Base-by-base conservation (phyloP, 2,888 invertebrate genomes). In the Napeogenes sylphis region DNA sequence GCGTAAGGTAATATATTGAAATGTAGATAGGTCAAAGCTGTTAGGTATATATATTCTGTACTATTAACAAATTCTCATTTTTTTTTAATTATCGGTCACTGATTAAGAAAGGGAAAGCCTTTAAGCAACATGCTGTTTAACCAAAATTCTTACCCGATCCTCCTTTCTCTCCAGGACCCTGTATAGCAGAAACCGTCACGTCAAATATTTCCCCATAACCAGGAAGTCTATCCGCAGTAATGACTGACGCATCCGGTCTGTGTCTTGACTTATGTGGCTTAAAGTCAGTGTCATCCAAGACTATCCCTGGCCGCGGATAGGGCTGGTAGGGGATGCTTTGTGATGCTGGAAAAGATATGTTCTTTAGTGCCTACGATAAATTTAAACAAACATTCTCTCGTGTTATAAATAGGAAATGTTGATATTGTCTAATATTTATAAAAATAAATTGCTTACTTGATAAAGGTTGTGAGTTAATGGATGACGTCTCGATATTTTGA, bases 101-200 rank as follows among this genome's bases (percentile, higher is more conserved):
- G 35, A 35, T 3, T 35, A 35, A 35, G 35, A 35, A 35, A 6
- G 6, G 35, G 6, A 3, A 35, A 35, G 35, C 35, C 3, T 35
- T 35, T 4, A 35, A 35, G 10, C 10, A 47, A 13, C 33, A 46
- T 38, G 6, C 30, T 30, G 42, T 42, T 13, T 58, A 47, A 56
- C 10, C 42, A 42, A 6, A 42, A 4, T 30, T 30, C 76, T 77
- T 59, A 87, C 90, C 85, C 45, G 87, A 81, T 35, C 81, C 84
- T 0, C 80, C 83, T 56, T 91, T 90, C 14, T 93, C 93, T 0
- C 95, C 94, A 0, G 95, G 94, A 2, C 96, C 96, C 79, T 97
- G 97, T 65, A 97, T 94, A 1, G 96, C 97, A 0, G 96, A 96
- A 0, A 97, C 94, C 0, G 97, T 97, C 0, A 97, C 94, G 74